A percentile compares a stretch with the other conserved stretches of the same genome.
Conservation (phyloP, 2,113 vertebrate genomes). For the Serilophus lunatus region DNA sequence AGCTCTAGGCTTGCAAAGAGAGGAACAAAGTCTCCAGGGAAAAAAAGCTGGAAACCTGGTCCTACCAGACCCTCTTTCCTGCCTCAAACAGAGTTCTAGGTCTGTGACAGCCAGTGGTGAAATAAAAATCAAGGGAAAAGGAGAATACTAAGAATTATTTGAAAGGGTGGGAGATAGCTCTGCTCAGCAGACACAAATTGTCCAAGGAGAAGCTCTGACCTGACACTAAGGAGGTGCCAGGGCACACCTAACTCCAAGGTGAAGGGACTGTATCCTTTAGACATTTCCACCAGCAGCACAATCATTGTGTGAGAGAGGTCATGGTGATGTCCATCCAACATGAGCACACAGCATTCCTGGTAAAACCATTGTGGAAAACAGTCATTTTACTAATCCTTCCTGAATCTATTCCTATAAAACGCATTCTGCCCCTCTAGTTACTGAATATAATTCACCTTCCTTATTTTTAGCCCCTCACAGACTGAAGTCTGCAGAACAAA, state of each 20-base stretch:
- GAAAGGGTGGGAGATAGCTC: neutral
- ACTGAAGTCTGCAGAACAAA: neutral
- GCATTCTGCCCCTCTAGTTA: neutral
- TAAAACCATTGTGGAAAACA: neutral
- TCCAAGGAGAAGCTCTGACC: neutral
- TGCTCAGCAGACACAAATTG: neutral
- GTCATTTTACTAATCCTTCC: neutral
- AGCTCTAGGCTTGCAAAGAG: constrained; percentile 44
- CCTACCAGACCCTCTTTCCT: neutral
- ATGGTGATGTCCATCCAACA: neutral
- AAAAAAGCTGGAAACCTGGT: neutral
- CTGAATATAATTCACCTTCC: neutral
- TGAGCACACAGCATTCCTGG: neutral
- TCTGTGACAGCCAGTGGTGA: neutral
- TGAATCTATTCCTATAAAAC: neutral
- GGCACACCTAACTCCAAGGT: neutral
- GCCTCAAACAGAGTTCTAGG: neutral
- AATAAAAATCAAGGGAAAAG: neutral
- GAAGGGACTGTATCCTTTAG: neutral
- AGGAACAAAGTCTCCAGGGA: neutral
- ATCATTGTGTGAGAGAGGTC: neutral
- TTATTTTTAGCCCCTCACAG: neutral
- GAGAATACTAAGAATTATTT: neutral
- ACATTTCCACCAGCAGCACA: neutral
- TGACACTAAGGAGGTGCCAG: neutral